Evolutionary conservation across 2,888 invertebrate genomes (phyloP).

Genomic region (Pheosia gnoma): DNA sequence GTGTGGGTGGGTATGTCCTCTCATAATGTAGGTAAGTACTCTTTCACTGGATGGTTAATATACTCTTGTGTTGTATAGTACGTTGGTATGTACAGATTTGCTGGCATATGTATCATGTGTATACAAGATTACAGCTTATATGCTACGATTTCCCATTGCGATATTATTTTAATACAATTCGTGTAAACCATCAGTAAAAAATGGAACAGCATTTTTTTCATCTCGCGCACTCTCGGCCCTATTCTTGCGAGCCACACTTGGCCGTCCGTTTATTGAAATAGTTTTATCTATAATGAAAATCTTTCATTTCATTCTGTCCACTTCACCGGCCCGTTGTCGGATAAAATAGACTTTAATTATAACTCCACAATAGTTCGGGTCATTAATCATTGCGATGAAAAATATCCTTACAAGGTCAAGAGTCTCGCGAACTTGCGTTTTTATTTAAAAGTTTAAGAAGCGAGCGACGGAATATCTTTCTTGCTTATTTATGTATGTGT

Average conservation of each 20-base stretch:
- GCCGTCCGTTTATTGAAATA: slow-evolving; percentile 7
- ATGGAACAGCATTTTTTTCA: background rate
- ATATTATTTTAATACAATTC: background rate
- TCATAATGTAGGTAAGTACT: too few relatives aligned
- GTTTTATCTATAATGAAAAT: slow-evolving; percentile 38
- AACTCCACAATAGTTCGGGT: slow-evolving; percentile 1
- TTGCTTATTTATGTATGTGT: too few relatives aligned
- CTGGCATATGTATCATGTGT: too few relatives aligned
- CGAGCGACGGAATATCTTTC: background rate
- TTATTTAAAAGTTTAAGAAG: background rate
- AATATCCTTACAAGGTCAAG: background rate
- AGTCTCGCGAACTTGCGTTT: background rate
- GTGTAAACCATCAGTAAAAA: background rate
- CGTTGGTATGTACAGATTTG: too few relatives aligned
- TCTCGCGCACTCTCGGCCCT: slow-evolving; percentile 18
- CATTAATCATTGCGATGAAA: background rate
- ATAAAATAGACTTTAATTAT: slow-evolving; percentile 2
- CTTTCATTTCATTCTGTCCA: slow-evolving; percentile 18
- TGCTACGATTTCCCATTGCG: too few relatives aligned
- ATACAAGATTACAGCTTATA: too few relatives aligned
- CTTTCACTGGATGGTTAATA: too few relatives aligned
- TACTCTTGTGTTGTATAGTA: too few relatives aligned
- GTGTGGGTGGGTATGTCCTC: too few relatives aligned
- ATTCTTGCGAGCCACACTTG: slow-evolving; percentile 26
- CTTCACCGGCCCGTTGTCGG: background rate